Conservation (phyloP, 2,797 vertebrate species). For the Pempheris klunzingeri region DNA sequence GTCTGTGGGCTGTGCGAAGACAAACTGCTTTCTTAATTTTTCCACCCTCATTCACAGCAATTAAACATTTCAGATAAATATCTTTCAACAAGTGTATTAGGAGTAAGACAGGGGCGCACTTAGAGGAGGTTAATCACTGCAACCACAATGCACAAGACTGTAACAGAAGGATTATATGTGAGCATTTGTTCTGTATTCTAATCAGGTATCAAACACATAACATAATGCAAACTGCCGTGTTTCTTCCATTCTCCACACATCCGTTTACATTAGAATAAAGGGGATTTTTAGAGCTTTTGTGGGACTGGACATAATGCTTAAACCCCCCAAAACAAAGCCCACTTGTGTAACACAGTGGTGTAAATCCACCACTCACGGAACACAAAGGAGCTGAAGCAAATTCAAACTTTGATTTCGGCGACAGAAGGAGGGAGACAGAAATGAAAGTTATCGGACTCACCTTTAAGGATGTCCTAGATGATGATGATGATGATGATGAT, state of each 20-base stretch:
- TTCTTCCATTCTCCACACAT: neutral
- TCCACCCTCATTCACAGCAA: conserved; percentile 37
- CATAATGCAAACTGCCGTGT: neutral
- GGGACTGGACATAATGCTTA: conserved; percentile 2
- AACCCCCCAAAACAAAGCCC: conserved; percentile 45
- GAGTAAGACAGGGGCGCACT: neutral
- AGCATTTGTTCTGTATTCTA: neutral
- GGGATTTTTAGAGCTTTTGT: conserved; percentile 32
- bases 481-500: conserved; percentile 16
- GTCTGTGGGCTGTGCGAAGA: conserved; percentile 35
- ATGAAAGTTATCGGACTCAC: conserved; percentile 53
- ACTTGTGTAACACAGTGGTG: neutral
- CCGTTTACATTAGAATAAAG: conserved; percentile 6
- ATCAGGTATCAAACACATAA: neutral
- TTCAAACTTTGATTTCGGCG: neutral
- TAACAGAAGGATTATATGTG: neutral
- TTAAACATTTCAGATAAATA: conserved; percentile 5
- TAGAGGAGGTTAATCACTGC: neutral
- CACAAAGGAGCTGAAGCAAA: neutral
- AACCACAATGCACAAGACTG: neutral
- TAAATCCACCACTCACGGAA: conserved; percentile 19
- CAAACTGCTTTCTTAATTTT: conserved; percentile 51
- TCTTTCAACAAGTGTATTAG: neutral
- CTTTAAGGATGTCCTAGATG: conserved; percentile 22
- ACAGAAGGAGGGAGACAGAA: neutral